Base-by-base conservation (phyloP, 2,888 invertebrate species). In the Sminthurinus aureus region DNA sequence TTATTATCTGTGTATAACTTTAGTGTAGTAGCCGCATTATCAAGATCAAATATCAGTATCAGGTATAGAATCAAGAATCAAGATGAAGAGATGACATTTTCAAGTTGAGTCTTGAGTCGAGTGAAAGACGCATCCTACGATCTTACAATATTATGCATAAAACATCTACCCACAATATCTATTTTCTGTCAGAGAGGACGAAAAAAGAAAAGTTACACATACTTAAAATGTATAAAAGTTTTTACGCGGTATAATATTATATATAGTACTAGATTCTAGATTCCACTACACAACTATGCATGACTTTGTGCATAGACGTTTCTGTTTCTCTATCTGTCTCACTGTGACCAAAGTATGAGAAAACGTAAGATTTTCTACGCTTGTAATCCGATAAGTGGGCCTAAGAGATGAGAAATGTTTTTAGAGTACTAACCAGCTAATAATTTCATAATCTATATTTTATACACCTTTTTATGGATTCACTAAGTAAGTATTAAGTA, bases 21-120 rank as follows among this genome's bases (percentile, higher is more conserved):
- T 78, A 38, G 73, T 73, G 58, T 78, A 38, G 73, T 73, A 73
- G 69, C 73, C 73, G 51, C 73, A 81, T 24, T 73, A 73, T 73
- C 58, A 73, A 74, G 80, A 81, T 81, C 80, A 81, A 69, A 81
- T 81, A 58, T 81, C 80, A 75, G n/a, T n/a, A n/a, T n/a, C n/a
- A n/a, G n/a, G n/a, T n/a, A n/a, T n/a, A 50, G 52, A 50, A 75
- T 75, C n/a, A n/a, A 75, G 52, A 75, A 51, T 75, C 52, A 18
- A 51, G 52, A 75, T 75, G 52, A 50, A n/a, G 51, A 12, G 50
- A 1, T 22, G 18, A n/a, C 26, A 26, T 22, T 73, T 22, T 13
- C 50, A 26, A n/a, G 12, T 15, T 26, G 20, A 15, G n/a, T n/a
- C n/a, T n/a, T n/a, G n/a, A n/a, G n/a, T n/a, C n/a, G n/a, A n/a